These are phyloP conservation scores for Nymphalis io DNA, from an alignment of 1,140 invertebrate species.

Conservation along the genomic window DNA sequence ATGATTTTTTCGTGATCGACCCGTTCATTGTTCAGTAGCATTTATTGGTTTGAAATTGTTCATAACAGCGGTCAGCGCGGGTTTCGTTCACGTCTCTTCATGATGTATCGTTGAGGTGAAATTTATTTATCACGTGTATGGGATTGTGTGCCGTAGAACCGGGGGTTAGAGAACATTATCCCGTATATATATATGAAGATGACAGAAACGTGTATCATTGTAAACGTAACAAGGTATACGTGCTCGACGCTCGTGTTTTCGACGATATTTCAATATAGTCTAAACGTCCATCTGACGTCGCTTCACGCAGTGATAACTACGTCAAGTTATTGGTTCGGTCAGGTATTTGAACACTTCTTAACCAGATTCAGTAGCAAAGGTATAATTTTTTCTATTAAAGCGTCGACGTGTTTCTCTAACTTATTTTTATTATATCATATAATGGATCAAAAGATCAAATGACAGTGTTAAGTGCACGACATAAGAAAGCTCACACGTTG, in stretches of 20 bases:
- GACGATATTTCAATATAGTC: slow-evolving; percentile 43
- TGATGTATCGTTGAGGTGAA: slow-evolving; percentile 48
- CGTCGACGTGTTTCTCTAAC: too few species aligned
- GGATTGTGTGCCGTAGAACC: slow-evolving; percentile 4
- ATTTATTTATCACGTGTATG: neutral
- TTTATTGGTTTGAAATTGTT: slow-evolving; percentile 76
- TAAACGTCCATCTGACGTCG: neutral
- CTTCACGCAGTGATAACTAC: slow-evolving; percentile 7
- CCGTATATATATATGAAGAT: neutral
- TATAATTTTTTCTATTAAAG: too few species aligned
- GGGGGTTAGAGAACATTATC: neutral
- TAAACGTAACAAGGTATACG: slow-evolving; percentile 9
- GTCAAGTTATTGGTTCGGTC: neutral
- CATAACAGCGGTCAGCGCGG: slow-evolving; percentile 53
- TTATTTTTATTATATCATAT: too few species aligned
- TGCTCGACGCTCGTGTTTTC: slow-evolving; percentile 38
- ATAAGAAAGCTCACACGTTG: too few species aligned
- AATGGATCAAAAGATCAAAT: too few species aligned
- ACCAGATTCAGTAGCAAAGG: too few species aligned
- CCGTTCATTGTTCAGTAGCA: slow-evolving; percentile 77
- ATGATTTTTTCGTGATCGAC: slow-evolving; percentile 78
- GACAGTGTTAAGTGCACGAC: too few species aligned
- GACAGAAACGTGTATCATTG: neutral
- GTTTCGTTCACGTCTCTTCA: slow-evolving; percentile 48
- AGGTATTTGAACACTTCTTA: neutral